Conservation (phyloP, 2,888 invertebrate species). For the Allophyes oxyacanthae region DNA sequence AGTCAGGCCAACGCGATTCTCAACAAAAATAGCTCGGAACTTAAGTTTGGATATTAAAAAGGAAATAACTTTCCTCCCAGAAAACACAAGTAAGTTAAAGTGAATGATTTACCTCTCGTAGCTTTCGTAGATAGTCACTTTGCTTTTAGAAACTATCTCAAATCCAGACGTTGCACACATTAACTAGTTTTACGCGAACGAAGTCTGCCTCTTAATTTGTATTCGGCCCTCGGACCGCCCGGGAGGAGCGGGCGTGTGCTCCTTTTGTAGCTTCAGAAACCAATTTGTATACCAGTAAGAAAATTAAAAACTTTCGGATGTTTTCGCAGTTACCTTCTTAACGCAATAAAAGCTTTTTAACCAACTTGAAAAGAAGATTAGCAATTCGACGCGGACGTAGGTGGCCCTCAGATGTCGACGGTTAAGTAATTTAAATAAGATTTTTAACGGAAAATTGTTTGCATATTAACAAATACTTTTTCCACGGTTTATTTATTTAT, state of each 20-base stretch:
- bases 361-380: slow-evolving; percentile 49
- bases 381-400: slow-evolving; percentile 23
- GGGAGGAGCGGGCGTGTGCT: slow-evolving; percentile 77
- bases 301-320: slow-evolving; percentile 82
- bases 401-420: slow-evolving; percentile 16
- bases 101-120: slow-evolving; percentile 55
- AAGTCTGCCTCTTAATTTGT: slow-evolving; percentile 84
- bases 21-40: too few species aligned
- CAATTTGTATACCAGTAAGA: slow-evolving; percentile 85
- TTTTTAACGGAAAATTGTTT: slow-evolving; percentile 26
- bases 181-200: slow-evolving; percentile 78
- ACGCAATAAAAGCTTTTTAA: slow-evolving; percentile 69
- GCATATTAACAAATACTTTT: slow-evolving; percentile 10
- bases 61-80: too few species aligned
- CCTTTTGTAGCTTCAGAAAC: slow-evolving; percentile 84
- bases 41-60: too few species aligned
- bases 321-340: slow-evolving; percentile 71
- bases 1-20: too few species aligned
- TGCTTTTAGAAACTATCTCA: slow-evolving; percentile 71
- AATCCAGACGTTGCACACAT: slow-evolving; percentile 80
- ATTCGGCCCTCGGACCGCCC: slow-evolving; percentile 78
- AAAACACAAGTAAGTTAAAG: slow-evolving; percentile 52
- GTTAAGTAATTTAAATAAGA: slow-evolving; percentile 36
- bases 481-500: slow-evolving; percentile 17
- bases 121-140: slow-evolving; percentile 57